phyloP scores from a whole-genome alignment of 2,888 invertebrate genomes.

The Cheilosia vernalis region DNA sequence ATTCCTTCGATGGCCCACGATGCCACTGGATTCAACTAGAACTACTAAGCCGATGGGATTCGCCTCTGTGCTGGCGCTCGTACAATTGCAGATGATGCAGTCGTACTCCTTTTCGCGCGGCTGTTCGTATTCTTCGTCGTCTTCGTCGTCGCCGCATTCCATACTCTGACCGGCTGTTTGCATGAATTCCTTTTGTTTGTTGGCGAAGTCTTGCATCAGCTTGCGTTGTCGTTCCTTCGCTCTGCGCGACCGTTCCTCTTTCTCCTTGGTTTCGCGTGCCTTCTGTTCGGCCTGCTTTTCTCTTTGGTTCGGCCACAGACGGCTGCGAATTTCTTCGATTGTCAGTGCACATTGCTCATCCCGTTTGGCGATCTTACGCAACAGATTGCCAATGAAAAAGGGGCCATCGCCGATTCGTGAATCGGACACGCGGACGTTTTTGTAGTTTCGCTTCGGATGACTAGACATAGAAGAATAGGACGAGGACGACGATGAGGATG shows the following conservation, averaged over 20 bases:
- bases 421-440: conserved; percentile 81
- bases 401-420: conserved; percentile 91
- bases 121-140: conserved; percentile 86
- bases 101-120: conserved; percentile 90
- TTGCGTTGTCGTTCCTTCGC: conserved; percentile 96
- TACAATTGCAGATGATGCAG: conserved; percentile 97
- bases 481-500: conserved; percentile 65
- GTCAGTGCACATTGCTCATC: conserved; percentile 89
- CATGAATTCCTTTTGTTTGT: conserved; percentile 95
- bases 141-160: conserved; percentile 84
- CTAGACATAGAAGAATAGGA: conserved; percentile 49
- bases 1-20: conserved; percentile 90
- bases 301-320: conserved; percentile 92
- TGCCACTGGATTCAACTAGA: conserved; percentile 93
- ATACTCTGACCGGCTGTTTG: conserved; percentile 88
- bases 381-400: conserved; percentile 91
- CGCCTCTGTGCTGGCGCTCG: conserved; percentile 91
- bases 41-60: conserved; percentile 95
- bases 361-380: conserved; percentile 89
- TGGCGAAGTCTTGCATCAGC: conserved; percentile 96
- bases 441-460: conserved; percentile 76
- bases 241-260: conserved; percentile 91
- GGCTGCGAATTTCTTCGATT: conserved; percentile 88
- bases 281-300: conserved; percentile 91
- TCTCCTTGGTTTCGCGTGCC: conserved; percentile 86